Conservation (phyloP, 2,113 vertebrate species). For the Narcine bancroftii region DNA sequence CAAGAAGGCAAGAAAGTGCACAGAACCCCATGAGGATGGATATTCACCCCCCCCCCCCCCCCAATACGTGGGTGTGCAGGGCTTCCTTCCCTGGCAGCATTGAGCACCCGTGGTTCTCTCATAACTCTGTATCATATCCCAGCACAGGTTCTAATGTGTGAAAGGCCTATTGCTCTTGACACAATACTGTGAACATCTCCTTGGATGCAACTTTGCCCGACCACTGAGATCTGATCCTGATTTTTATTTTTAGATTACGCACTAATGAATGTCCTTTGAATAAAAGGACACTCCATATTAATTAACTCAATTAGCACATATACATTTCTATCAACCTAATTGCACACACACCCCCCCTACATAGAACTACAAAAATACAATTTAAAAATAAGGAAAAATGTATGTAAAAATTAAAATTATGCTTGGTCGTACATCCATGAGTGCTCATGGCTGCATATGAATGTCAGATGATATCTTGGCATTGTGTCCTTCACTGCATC, state of each 20-base stretch:
- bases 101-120: background rate
- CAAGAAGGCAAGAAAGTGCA: background rate
- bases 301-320: background rate
- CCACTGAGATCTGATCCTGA: background rate
- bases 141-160: no score
- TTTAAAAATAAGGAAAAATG: no score
- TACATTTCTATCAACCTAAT: conserved; percentile 5
- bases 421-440: no score
- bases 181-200: background rate
- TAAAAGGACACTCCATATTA: conserved; percentile 14
- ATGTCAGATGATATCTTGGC: no score
- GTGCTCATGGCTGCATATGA: no score
- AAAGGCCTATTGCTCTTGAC: background rate
- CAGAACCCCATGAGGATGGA: background rate
- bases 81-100: background rate
- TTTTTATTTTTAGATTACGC: conserved; percentile 29
- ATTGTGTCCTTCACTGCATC: no score
- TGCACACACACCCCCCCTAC: no score
- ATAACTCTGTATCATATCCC: background rate
- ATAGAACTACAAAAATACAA: no score
- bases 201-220: background rate
- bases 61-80: background rate
- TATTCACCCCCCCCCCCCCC: background rate
- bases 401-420: no score
- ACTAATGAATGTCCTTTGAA: conserved; percentile 29